Evolutionary conservation across 2,797 vertebrate genomes (phyloP).

Genomic region (Perodicticus potto): DNA sequence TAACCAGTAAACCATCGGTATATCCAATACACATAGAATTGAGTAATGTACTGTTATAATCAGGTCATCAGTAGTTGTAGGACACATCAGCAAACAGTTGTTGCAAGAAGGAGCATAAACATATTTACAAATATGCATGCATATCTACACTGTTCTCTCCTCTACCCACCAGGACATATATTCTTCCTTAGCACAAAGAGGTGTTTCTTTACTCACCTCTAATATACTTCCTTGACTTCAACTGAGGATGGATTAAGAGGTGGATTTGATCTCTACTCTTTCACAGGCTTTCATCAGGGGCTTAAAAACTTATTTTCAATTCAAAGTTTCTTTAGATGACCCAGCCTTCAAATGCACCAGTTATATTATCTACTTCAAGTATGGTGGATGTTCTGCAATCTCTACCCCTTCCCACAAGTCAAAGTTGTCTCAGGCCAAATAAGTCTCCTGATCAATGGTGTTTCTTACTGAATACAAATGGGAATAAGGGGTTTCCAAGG

Average conservation of each 20-base stretch:
- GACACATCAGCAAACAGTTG: slow-evolving; percentile 7
- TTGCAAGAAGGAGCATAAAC: background rate
- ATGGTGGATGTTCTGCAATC: background rate
- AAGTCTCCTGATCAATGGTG: background rate
- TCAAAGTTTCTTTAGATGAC: background rate
- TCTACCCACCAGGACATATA: background rate
- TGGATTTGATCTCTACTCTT: background rate
- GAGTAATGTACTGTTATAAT: slow-evolving; percentile 59
- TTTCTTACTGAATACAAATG: background rate
- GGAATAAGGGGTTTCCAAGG: background rate
- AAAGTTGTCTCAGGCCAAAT: background rate
- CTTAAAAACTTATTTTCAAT: slow-evolving; percentile 20
- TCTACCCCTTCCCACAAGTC: background rate
- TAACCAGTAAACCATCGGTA: slow-evolving; percentile 82
- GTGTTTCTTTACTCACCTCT: background rate
- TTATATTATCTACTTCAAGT: background rate
- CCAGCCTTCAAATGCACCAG: background rate
- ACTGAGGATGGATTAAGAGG: background rate
- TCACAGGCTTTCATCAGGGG: background rate
- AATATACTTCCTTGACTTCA: background rate
- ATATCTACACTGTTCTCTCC: background rate
- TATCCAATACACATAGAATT: slow-evolving; percentile 73
- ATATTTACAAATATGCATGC: background rate
- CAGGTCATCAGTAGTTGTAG: slow-evolving; percentile 63
- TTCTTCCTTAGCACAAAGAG: slow-evolving; percentile 2